Evolutionary conservation across 2,888 invertebrate species (phyloP).

Genomic region (Tromatobia lineatoria): DNA sequence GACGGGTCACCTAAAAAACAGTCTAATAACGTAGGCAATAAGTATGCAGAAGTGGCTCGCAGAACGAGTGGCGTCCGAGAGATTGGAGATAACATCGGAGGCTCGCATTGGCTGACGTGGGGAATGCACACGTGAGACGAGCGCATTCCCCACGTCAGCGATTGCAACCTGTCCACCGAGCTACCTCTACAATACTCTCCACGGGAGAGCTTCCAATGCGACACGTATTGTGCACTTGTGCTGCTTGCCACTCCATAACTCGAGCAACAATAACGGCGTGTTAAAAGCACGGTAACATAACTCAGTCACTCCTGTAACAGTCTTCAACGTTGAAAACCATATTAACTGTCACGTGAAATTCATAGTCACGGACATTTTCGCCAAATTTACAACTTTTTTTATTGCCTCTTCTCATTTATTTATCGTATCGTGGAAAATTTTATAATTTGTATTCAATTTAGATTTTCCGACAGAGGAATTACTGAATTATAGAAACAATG

Average conservation of each 20-base stretch:
- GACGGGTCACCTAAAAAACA: too few relatives aligned
- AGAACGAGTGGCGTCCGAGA: neutral
- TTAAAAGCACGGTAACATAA: constrained; percentile 10
- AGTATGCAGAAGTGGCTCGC: constrained; percentile 30
- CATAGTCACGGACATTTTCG: neutral
- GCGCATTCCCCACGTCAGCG: constrained; percentile 35
- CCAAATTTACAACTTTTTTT: neutral
- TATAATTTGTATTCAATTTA: too few relatives aligned
- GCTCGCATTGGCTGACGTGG: constrained; percentile 11
- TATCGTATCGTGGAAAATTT: neutral
- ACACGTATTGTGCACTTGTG: neutral
- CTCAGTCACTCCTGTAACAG: neutral
- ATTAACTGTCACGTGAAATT: neutral
- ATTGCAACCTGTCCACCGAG: constrained; percentile 21
- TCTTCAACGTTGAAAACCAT: neutral
- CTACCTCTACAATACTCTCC: neutral
- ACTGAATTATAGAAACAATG: too few relatives aligned
- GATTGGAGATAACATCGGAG: constrained; percentile 22
- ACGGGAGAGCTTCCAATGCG: neutral
- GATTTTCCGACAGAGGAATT: too few relatives aligned
- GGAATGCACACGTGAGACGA: constrained; percentile 46
- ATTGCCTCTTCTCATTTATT: neutral
- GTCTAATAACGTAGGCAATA: neutral
- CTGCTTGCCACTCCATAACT: constrained; percentile 17
- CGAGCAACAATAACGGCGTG: constrained; percentile 9